phyloP scores from a whole-genome alignment of 2,888 invertebrate genomes.

The Polydrusus tereticollis region DNA sequence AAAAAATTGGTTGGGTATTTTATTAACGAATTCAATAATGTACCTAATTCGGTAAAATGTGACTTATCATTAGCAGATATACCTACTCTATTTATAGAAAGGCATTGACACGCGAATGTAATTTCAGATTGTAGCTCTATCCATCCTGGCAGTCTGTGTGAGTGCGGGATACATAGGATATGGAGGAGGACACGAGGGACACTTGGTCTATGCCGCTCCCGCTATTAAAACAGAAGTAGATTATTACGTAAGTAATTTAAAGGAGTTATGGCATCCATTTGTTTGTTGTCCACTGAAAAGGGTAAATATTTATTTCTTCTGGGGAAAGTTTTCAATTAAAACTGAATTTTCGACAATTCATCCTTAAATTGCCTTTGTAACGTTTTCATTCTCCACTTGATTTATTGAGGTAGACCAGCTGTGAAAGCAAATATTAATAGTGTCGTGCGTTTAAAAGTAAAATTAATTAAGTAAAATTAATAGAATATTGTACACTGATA shows the following conservation, averaged over 20 bases:
- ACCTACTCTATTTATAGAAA: background rate
- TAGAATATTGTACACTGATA: no score
- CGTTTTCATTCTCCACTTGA: background rate
- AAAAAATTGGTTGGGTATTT: no score
- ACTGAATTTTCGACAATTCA: background rate
- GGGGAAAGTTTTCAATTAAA: conserved; percentile 12
- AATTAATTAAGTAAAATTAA: no score
- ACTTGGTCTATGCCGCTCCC: conserved; percentile 32
- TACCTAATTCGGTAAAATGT: no score
- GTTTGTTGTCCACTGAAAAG: background rate
- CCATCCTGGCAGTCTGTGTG: conserved; percentile 28
- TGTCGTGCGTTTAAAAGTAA: background rate
- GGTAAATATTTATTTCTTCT: conserved; percentile 16
- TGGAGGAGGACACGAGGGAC: conserved; percentile 39
- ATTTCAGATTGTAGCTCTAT: conserved; percentile 45
- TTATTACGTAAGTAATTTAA: conserved; percentile 42
- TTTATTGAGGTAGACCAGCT: background rate
- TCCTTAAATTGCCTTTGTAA: background rate
- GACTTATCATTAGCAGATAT: background rate
- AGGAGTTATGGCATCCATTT: background rate
- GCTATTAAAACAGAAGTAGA: conserved; percentile 39
- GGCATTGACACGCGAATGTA: background rate
- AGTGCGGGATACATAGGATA: conserved; percentile 36
- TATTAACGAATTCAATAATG: no score
- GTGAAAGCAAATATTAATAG: background rate